Evolutionary conservation across 2,113 vertebrate genomes (phyloP), one percentile per base, ranked within the genome.

Genomic region (Phaethornis superciliosus): DNA sequence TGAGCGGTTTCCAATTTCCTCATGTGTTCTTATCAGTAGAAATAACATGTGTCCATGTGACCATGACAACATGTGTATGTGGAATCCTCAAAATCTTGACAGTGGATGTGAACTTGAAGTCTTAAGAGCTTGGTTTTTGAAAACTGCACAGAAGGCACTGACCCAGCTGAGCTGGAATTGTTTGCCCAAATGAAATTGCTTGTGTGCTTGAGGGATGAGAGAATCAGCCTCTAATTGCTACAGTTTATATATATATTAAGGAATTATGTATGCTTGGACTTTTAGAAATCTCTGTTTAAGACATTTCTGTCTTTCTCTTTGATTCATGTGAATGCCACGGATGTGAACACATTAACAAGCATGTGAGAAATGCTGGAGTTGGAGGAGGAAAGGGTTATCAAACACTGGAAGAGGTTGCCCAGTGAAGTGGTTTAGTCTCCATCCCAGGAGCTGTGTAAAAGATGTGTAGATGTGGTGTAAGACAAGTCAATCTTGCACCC

Each of bases 311-410:
- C 28, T 68, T 89, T 72, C 24, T 23, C 4, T 55, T 82, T 42
- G 15, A 55, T 77, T 80, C 22, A 35, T 2, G 0, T 69, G 65
- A 47, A 52, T 84, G 18, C 30, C 77, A 60, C 26, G 37, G 58
- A 37, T 24, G 9, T 37, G 56, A 40, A 75, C 1, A 0, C 0
- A 4, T 75, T 49, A 40, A 64, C 60, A 40, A 85, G 5, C 0
- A 0, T 6, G 9, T 60, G 47, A 88, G 35, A 72, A 86, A 33
- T 2, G 0, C 13, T 49, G 11, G 37, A 59, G 24, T 7, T 78
- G 33, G 69, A 67, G 28, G 37, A 79, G 54, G 46, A 47, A 21
- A 47, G 21, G 46, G 20, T 47, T 47, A 47, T 47, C 46, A 47
- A 47, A 47, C 46, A 47, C 20, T 47, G 20, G 18, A 47, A 21